Percentiles rank a stretch among this genome's conserved stretches.
phyloP scores from a whole-genome alignment of 2,113 vertebrate genomes.

The Pipra filicauda region DNA sequence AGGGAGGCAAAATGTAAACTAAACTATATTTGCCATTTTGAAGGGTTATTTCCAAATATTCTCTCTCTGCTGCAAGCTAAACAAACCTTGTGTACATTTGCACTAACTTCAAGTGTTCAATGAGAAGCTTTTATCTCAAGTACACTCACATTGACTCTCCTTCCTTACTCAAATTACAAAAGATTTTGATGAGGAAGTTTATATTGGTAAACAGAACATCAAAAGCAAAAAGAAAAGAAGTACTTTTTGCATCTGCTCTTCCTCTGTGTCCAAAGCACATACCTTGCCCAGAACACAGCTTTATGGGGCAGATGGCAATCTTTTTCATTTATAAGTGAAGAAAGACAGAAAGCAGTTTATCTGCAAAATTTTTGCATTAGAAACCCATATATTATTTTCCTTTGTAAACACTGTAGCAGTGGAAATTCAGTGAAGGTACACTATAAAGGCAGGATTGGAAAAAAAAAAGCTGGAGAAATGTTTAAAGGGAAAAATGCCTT shows the following conservation, averaged over 20 bases:
- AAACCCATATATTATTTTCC: not conserved
- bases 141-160: not conserved
- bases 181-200: slow-evolving; percentile 24
- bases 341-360: not conserved
- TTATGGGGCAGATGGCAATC: not conserved
- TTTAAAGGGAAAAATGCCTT: not conserved
- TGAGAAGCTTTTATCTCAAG: slow-evolving; percentile 49
- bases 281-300: not conserved
- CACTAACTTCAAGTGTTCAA: slow-evolving; percentile 8
- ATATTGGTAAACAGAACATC: not conserved
- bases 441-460: not conserved
- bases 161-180: slow-evolving; percentile 59
- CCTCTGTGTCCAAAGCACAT: not conserved
- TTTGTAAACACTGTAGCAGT: not conserved
- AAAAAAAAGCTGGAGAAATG: rapidly evolving
- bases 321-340: not conserved
- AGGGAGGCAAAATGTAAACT: slow-evolving; percentile 32
- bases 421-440: not conserved
- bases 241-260: not conserved
- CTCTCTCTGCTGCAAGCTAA: slow-evolving; percentile 8
- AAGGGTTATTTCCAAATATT: slow-evolving; percentile 21
- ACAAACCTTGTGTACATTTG: slow-evolving; percentile 41
- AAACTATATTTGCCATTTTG: slow-evolving; percentile 48
- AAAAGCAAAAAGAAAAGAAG: not conserved
- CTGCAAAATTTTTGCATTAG: not conserved